phyloP scores from a whole-genome alignment of 2,888 invertebrate genomes.

The Sesia bembeciformis region DNA sequence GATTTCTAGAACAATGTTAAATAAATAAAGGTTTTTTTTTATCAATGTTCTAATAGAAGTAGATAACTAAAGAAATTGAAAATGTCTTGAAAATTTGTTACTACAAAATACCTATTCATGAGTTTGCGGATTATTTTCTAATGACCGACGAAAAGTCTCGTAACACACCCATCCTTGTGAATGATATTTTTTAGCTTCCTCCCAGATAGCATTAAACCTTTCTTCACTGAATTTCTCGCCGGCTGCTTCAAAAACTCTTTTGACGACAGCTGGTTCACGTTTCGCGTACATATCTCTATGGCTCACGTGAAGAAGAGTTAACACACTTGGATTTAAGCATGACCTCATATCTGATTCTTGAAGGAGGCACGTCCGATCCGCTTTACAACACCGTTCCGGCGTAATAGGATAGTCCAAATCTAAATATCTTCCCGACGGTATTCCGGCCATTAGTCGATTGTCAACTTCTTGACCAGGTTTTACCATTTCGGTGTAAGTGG shows the following conservation, averaged over 20 bases:
- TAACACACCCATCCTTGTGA: slow-evolving; percentile 68
- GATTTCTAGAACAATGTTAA: no score
- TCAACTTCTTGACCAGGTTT: slow-evolving; percentile 34
- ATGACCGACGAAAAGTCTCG: slow-evolving; percentile 60
- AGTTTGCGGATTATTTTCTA: slow-evolving; percentile 16
- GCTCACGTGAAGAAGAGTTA: slow-evolving; percentile 39
- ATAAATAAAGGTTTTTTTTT: not conserved
- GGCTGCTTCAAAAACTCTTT: slow-evolving; percentile 64
- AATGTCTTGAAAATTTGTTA: no score
- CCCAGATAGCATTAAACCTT: slow-evolving; percentile 63
- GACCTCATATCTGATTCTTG: slow-evolving; percentile 50
- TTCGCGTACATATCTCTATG: slow-evolving; percentile 55
- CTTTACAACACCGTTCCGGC: slow-evolving; percentile 33
- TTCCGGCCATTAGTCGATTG: slow-evolving; percentile 36
- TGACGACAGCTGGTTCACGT: slow-evolving; percentile 41
- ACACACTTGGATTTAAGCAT: slow-evolving; percentile 40
- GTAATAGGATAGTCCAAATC: slow-evolving; percentile 50
- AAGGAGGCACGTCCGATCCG: slow-evolving; percentile 35
- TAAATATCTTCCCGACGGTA: slow-evolving; percentile 56
- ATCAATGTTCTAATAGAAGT: not conserved
- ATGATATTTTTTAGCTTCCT: slow-evolving; percentile 61
- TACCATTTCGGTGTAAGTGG: slow-evolving; percentile 58
- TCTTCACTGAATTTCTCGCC: slow-evolving; percentile 66
- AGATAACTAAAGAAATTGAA: no score
- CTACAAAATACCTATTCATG: no score